These are phyloP conservation scores for Willisornis vidua DNA, from an alignment of 2,113 vertebrate genomes.

Conservation along the genomic window DNA sequence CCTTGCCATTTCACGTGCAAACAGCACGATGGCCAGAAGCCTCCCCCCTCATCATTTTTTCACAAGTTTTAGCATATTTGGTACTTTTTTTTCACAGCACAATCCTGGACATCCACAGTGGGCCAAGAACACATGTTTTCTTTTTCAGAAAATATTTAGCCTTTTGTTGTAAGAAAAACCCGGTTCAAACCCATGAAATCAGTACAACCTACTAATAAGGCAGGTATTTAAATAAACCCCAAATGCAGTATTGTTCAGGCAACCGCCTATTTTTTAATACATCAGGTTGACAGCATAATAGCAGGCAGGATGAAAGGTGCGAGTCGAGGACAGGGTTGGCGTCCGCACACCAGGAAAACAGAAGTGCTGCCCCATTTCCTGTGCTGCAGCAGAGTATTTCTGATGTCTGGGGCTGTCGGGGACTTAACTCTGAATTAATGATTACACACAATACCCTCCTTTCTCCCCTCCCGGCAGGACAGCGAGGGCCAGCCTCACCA, in stretches of 20 bases:
- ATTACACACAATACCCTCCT: constrained; percentile 64
- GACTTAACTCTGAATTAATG: constrained; percentile 67
- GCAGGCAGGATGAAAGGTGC: constrained; percentile 57
- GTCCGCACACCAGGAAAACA: constrained; percentile 55
- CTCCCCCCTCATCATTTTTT: constrained; percentile 34
- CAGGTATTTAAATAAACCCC: constrained; percentile 62
- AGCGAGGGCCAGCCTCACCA: constrained; percentile 48
- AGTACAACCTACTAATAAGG: constrained; percentile 38
- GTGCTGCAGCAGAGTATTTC: constrained; percentile 55
- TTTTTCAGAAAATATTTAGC: constrained; percentile 29
- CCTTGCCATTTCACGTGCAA: background rate
- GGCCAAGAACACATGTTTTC: background rate
- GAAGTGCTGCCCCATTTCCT: constrained; percentile 65
- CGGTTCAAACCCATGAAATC: constrained; percentile 24
- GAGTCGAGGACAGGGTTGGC: constrained; percentile 29
- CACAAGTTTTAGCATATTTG: constrained; percentile 25
- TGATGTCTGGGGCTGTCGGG: constrained; percentile 54
- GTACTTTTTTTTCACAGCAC: constrained; percentile 12
- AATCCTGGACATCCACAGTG: background rate
- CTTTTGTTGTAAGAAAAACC: background rate
- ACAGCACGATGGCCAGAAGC: constrained; percentile 1
- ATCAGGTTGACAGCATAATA: constrained; percentile 45
- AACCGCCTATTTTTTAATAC: constrained; percentile 41
- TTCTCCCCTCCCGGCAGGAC: constrained; percentile 61
- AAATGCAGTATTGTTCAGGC: constrained; percentile 56